Percentiles rank a stretch among this genome's conserved stretches.
Conservation (phyloP, 2,113 vertebrate species). For the Gulo gulo region DNA sequence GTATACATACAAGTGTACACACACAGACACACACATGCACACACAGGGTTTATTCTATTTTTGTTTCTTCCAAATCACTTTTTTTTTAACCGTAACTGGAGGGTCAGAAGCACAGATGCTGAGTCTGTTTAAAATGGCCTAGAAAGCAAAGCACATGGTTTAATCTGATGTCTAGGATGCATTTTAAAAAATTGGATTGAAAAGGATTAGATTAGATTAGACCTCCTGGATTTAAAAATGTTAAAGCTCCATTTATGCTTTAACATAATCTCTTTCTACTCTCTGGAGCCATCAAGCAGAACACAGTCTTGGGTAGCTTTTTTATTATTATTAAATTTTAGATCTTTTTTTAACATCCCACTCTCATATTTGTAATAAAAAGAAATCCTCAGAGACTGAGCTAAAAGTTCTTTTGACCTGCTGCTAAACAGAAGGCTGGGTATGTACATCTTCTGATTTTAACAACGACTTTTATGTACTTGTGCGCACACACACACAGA, state of each 20-base stretch:
- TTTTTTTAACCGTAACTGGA: conserved; percentile 34
- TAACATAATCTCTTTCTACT: conserved; percentile 95
- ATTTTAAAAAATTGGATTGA: conserved; percentile 99
- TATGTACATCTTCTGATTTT: conserved; percentile 80
- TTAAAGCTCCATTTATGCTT: conserved; percentile 96
- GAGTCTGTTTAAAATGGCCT: conserved; percentile 88
- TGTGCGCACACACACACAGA: conserved; percentile 77
- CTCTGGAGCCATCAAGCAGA: conserved; percentile 87
- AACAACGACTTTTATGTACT: conserved; percentile 81
- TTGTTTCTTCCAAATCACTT: conserved; percentile 61
- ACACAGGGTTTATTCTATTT: background rate
- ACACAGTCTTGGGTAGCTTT: conserved; percentile 85
- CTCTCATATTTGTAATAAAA: conserved; percentile 84
- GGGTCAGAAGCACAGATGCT: conserved; percentile 88
- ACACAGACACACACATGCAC: too few relatives aligned
- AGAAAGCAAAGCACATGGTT: conserved; percentile 90
- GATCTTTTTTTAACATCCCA: conserved; percentile 78
- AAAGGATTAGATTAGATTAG: conserved; percentile 99
- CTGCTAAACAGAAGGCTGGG: conserved; percentile 61
- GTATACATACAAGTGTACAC: fast-evolving
- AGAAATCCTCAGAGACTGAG: conserved; percentile 84
- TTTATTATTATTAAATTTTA: conserved; percentile 86
- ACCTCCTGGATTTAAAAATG: conserved; percentile 94
- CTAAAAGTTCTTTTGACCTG: conserved; percentile 81
- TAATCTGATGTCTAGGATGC: conserved; percentile 96